Evolutionary conservation across 30 jellyfish, hydroid and myxozoan genomes (phyloP).

Genomic region (Aurelia aurita complex sp. Pacific): DNA sequence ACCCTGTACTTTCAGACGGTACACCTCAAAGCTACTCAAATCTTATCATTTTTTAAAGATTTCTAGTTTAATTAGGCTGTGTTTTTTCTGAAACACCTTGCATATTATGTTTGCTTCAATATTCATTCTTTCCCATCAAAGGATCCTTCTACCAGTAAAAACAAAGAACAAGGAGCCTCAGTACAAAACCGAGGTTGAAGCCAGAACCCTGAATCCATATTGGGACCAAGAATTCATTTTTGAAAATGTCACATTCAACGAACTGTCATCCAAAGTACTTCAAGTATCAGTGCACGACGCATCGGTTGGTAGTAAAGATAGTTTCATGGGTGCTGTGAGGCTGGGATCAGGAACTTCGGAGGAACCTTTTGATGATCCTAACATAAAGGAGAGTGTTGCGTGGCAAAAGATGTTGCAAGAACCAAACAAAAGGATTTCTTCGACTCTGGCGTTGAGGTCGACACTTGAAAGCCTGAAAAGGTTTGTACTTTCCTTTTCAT

Average conservation of each 20-base stretch:
- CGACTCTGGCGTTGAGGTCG: constrained; percentile 83
- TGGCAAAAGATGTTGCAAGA: constrained; percentile 90
- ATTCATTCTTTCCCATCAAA: background rate
- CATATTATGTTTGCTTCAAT: background rate
- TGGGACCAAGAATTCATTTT: constrained; percentile 81
- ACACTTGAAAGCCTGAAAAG: constrained; percentile 74
- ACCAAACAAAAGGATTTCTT: constrained; percentile 56
- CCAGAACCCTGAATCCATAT: constrained; percentile 74
- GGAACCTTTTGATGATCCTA: constrained; percentile 77
- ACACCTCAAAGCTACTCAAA: too few species aligned
- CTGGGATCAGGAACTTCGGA: constrained; percentile 81
- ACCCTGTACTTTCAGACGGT: too few species aligned
- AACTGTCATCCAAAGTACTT: constrained; percentile 68
- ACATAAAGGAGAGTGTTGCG: constrained; percentile 67
- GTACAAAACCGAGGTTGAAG: constrained; percentile 48
- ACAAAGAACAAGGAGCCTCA: constrained; percentile 33
- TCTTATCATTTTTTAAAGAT: too few species aligned
- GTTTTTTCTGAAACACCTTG: too few species aligned
- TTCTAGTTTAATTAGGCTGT: too few species aligned
- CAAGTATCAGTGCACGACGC: constrained; percentile 80
- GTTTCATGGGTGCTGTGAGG: constrained; percentile 77
- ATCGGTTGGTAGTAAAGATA: constrained; percentile 58
- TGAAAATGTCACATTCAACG: constrained; percentile 62
- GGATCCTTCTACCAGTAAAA: constrained; percentile 21
- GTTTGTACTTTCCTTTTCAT: constrained; percentile 19